phyloP scores from a whole-genome alignment of 1,140 invertebrate genomes.

The Aleiodes sp. region DNA sequence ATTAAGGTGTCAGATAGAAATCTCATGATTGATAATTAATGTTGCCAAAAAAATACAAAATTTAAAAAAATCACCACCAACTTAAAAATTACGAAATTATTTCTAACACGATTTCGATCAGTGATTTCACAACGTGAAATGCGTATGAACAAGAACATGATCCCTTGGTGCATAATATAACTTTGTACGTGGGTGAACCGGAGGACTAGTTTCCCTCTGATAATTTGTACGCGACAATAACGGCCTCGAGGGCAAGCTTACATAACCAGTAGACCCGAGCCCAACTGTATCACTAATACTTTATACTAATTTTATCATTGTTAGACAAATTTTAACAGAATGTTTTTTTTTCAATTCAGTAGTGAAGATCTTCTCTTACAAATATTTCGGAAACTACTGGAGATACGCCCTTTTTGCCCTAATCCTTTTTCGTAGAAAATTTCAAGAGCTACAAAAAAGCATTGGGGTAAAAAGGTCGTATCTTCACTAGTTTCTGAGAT shows the following conservation, averaged over 20 bases:
- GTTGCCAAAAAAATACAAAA: neutral
- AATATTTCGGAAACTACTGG: no score
- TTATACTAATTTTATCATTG: constrained; percentile 6
- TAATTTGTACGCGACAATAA: constrained; percentile 23
- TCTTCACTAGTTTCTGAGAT: no score
- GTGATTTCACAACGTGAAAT: constrained; percentile 21
- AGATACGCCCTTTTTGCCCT: no score
- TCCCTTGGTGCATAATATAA: constrained; percentile 13
- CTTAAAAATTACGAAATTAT: neutral
- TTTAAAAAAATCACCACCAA: neutral
- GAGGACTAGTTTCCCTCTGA: constrained; percentile 19
- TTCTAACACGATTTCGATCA: constrained; percentile 16
- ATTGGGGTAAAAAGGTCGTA: no score
- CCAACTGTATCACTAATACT: neutral
- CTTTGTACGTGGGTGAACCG: constrained; percentile 12
- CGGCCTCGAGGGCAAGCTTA: neutral
- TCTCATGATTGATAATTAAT: no score
- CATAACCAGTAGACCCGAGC: neutral
- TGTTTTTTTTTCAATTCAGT: no score
- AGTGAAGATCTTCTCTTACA: no score
- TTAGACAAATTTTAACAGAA: no score
- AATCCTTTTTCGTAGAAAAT: no score
- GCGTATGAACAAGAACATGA: constrained; percentile 11
- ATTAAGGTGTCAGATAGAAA: no score
- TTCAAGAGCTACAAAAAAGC: no score